These are phyloP conservation scores for Oncorhynchus gorbuscha DNA, from an alignment of 2,113 vertebrate genomes.

Conservation along the genomic window DNA sequence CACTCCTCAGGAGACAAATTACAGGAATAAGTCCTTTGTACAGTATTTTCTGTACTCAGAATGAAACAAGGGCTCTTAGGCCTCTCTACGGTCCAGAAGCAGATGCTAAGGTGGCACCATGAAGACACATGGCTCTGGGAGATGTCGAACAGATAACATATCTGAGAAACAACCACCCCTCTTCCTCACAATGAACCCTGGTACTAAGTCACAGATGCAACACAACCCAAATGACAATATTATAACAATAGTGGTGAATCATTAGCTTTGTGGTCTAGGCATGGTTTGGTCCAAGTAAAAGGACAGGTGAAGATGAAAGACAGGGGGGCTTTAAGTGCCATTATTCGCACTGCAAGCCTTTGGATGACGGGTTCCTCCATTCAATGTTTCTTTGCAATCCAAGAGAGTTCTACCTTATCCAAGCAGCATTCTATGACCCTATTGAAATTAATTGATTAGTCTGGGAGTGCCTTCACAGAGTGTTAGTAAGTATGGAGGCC, in stretches of 20 bases:
- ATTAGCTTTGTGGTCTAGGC: too few relatives aligned
- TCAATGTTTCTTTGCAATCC: neutral
- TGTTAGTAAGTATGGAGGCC: neutral
- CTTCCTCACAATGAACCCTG: neutral
- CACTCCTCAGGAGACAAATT: neutral
- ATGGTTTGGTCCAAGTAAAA: too few relatives aligned
- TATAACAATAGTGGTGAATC: too few relatives aligned
- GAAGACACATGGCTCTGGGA: neutral
- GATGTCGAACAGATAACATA: constrained; percentile 15
- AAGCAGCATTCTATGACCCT: neutral
- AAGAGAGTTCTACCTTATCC: neutral
- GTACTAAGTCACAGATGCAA: neutral
- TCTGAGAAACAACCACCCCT: neutral
- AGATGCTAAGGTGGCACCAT: neutral
- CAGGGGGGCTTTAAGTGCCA: too few relatives aligned
- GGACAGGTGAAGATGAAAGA: too few relatives aligned
- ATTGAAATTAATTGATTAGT: neutral
- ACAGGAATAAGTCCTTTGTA: neutral
- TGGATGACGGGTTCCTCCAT: neutral
- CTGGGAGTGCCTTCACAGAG: constrained; percentile 14
- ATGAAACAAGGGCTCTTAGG: constrained; percentile 8
- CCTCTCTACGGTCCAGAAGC: neutral
- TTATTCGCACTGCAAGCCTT: neutral
- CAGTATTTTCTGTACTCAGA: constrained; percentile 7
- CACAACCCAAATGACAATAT: too few relatives aligned